These are phyloP conservation scores for Ailuropoda melanoleuca DNA, from an alignment of 2,113 vertebrate species.

Conservation along the genomic window DNA sequence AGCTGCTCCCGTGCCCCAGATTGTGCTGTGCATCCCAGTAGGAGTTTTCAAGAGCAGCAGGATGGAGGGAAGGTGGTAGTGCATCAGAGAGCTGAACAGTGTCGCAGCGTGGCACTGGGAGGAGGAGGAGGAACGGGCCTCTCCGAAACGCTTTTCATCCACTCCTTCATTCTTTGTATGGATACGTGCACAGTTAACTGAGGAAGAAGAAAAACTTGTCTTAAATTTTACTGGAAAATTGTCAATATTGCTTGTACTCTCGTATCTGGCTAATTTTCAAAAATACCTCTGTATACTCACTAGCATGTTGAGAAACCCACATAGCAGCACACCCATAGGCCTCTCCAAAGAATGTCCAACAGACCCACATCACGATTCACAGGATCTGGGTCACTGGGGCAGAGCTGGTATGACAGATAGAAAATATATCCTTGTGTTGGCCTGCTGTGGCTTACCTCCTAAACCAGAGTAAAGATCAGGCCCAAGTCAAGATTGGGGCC, in stretches of 20 bases:
- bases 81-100: background rate
- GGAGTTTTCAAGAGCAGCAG: slow-evolving; percentile 59
- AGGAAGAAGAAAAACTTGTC: background rate
- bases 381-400: slow-evolving; percentile 54
- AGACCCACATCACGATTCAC: background rate
- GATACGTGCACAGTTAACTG: background rate
- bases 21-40: slow-evolving; percentile 35
- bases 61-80: background rate
- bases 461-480: slow-evolving; percentile 20
- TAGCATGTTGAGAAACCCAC: background rate
- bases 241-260: background rate
- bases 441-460: background rate
- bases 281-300: background rate
- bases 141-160: background rate
- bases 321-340: background rate
- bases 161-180: background rate
- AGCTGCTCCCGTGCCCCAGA: slow-evolving; percentile 65
- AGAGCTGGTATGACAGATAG: slow-evolving; percentile 32
- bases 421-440: background rate
- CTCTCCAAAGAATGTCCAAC: background rate
- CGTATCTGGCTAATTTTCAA: background rate
- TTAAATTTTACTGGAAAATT: slow-evolving; percentile 33
- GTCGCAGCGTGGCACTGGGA: background rate
- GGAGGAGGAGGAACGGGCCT: background rate
- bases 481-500: background rate